Evolutionary conservation across 2,113 vertebrate species (phyloP), one percentile per base, ranked within the genome.

Genomic region (Panthera tigris): DNA sequence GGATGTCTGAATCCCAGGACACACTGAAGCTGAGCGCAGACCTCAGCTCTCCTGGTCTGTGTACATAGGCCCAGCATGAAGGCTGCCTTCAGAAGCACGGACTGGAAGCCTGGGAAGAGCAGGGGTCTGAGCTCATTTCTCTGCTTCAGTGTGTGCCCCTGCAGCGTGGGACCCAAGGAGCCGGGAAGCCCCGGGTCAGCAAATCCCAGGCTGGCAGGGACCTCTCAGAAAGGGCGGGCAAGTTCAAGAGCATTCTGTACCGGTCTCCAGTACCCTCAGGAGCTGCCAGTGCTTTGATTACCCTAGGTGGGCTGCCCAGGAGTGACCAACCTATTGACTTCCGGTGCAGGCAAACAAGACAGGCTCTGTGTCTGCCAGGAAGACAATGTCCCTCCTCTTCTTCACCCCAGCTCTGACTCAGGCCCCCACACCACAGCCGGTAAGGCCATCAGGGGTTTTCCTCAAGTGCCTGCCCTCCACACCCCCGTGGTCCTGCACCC

Each of bases 81-180:
- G 15, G 29, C 81, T 36, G 41, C 61, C 66, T 23, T 73, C 16
- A 1, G 23, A 13, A 57, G 41, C n/a, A 5, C 7, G 3, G 33
- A 21, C 55, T 14, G 1, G 33, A 13, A 36, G 48, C 36, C 66
- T 3, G 4, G 52, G 9, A 52, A 7, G 4, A 33, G 27, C 23
- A 11, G 66, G 29, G 11, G 4, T 14, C 4, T 10, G 15, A 55
- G 27, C 63, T 6, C 16, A 1, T 3, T 21, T 39, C 69, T 41
- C 50, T 2, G 4, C 61, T 25, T 23, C 11, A 0, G 12, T 2
- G 27, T 0, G 0, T 0, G 10, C 39, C 78, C 39, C 71, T 66
- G 50, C 33, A 10, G 48, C 1, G 0, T 0, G 1, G 36, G 74
- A 45, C 18, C 11, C 39, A 50, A 36, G 29, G 23, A 48, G 8